A percentile compares a stretch with the other conserved stretches of the same genome.
Evolutionary conservation across 2,113 vertebrate genomes (phyloP).

Genomic region (Orthonyx spaldingii): DNA sequence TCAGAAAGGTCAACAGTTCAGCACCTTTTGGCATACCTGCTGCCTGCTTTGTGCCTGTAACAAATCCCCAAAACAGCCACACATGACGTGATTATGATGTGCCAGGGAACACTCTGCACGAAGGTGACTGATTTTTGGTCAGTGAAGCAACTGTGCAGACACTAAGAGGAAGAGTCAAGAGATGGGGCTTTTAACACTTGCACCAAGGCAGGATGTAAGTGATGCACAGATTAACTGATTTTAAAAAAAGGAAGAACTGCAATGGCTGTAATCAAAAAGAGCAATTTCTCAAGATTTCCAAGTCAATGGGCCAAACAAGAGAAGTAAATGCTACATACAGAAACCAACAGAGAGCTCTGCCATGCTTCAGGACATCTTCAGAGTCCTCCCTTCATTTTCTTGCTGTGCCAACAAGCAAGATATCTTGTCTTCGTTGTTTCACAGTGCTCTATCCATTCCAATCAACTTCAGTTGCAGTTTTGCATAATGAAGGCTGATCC

Average conservation of each 20-base stretch:
- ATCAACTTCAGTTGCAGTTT: neutral
- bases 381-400: neutral
- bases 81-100: neutral
- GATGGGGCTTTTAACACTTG: neutral
- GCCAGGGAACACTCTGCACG: neutral
- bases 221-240: neutral
- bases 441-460: rapidly evolving
- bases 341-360: neutral
- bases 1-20: neutral
- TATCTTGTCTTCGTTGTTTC: neutral
- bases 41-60: neutral
- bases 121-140: neutral
- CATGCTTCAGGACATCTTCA: neutral
- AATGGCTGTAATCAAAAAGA: neutral
- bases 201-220: neutral
- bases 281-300: neutral
- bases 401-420: neutral
- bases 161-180: neutral
- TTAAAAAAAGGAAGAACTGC: neutral
- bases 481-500: neutral
- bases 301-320: neutral
- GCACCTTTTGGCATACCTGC: neutral
- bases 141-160: neutral
- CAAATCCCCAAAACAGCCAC: neutral
- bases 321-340: rapidly evolving